Evolutionary conservation across 2,797 vertebrate genomes (phyloP).

Genomic region (Sebastes diploproa): DNA sequence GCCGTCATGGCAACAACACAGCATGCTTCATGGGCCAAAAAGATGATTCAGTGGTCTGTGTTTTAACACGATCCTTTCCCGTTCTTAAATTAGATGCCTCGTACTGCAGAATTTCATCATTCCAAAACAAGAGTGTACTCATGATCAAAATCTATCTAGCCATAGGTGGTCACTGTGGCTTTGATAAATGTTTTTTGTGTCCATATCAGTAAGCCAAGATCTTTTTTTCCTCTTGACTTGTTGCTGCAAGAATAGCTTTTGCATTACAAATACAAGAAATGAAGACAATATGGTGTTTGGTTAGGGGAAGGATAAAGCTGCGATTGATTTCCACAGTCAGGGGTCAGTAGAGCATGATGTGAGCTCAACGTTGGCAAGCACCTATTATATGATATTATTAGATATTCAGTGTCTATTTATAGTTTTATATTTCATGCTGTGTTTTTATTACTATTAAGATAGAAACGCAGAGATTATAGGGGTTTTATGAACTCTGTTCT

Average conservation of each 20-base stretch:
- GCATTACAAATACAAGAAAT: background rate
- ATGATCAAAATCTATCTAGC: background rate
- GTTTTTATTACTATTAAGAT: constrained; percentile 39
- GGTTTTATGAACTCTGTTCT: constrained; percentile 33
- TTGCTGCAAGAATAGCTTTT: constrained; percentile 6
- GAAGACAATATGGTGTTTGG: constrained; percentile 23
- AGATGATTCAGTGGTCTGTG: constrained; percentile 37
- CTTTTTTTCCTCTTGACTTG: background rate
- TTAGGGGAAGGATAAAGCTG: constrained; percentile 1
- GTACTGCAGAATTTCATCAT: background rate
- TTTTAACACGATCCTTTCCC: constrained; percentile 17
- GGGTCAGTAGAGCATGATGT: constrained; percentile 47
- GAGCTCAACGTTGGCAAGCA: constrained; percentile 43
- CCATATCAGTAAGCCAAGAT: background rate
- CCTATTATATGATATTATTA: constrained; percentile 59
- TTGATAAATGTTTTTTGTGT: background rate
- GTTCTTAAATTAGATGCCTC: background rate
- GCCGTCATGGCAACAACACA: constrained; percentile 14
- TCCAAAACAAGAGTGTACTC: background rate
- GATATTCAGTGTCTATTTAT: constrained; percentile 58
- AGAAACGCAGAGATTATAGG: constrained; percentile 1
- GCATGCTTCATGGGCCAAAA: background rate
- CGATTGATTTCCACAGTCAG: constrained; percentile 42
- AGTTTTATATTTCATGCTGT: constrained; percentile 25
- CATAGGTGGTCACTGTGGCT: background rate